Percentiles rank a stretch among this genome's conserved stretches.
phyloP scores from a whole-genome alignment of 2,888 invertebrate species.

The Nesidiocoris tenuis region DNA sequence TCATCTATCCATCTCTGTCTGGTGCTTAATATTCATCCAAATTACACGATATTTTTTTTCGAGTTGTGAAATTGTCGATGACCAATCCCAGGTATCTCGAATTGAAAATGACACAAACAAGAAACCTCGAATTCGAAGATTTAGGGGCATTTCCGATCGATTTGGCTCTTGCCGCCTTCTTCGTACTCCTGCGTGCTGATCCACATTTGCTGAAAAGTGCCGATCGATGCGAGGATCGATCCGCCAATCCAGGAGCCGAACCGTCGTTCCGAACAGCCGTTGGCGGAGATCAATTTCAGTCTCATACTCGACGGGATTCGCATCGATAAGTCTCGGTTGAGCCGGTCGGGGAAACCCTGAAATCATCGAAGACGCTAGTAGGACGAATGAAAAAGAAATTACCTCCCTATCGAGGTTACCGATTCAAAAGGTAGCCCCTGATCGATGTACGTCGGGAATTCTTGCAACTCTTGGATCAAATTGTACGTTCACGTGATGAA shows the following conservation, averaged over 20 bases:
- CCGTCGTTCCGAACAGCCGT: slow-evolving; percentile 84
- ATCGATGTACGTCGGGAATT: too few species aligned
- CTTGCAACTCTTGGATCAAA: too few species aligned
- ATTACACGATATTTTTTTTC: background rate
- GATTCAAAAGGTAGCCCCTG: too few species aligned
- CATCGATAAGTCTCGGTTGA: slow-evolving; percentile 80
- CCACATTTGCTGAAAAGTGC: slow-evolving; percentile 99
- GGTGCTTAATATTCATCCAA: too few species aligned
- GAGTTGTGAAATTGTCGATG: background rate
- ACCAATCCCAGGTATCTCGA: background rate
- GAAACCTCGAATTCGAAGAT: too few species aligned
- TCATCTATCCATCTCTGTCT: too few species aligned
- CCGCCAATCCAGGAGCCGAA: slow-evolving; percentile 99
- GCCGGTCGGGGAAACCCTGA: slow-evolving; percentile 86
- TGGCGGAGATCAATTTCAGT: slow-evolving; percentile 88
- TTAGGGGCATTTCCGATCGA: slow-evolving; percentile 91
- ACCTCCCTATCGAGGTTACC: too few species aligned
- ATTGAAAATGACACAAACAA: too few species aligned
- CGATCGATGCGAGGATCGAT: slow-evolving; percentile 95
- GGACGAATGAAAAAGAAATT: too few species aligned
- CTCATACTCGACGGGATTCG: slow-evolving; percentile 92
- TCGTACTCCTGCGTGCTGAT: slow-evolving; percentile 99
- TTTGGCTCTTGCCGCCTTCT: slow-evolving; percentile 93
- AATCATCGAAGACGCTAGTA: slow-evolving; percentile 21
- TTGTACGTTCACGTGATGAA: too few species aligned